Percentiles rank a stretch among this genome's conserved stretches.
These are phyloP conservation scores for Cheilosia urbana DNA, from an alignment of 2,888 invertebrate genomes.

Conservation along the genomic window DNA sequence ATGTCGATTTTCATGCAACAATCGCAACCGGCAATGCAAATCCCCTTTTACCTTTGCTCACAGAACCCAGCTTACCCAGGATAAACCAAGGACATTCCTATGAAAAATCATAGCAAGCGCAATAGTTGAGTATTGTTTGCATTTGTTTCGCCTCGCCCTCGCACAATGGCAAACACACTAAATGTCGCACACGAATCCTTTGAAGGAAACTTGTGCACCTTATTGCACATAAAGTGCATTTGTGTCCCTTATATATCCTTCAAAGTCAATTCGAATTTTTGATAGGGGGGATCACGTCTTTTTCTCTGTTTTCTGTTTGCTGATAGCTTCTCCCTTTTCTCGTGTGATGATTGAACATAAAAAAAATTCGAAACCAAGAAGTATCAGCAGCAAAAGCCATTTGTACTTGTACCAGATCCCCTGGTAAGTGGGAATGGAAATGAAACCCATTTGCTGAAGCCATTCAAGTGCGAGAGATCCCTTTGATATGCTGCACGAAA, in stretches of 20 bases:
- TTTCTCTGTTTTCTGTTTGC: constrained; percentile 29
- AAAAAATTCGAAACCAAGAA: constrained; percentile 36
- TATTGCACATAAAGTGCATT: constrained; percentile 62
- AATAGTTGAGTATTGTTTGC: constrained; percentile 52
- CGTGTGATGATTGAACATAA: constrained; percentile 52
- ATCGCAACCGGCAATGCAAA: constrained; percentile 40
- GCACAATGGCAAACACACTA: not conserved
- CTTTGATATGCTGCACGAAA: constrained; percentile 51
- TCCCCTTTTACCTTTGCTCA: constrained; percentile 36
- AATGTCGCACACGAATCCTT: constrained; percentile 32
- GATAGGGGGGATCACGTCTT: constrained; percentile 58
- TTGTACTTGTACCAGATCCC: constrained; percentile 40
- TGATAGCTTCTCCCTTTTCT: constrained; percentile 12
- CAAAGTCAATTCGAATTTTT: constrained; percentile 58
- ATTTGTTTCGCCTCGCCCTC: constrained; percentile 23
- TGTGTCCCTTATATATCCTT: constrained; percentile 59
- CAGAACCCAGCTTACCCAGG: constrained; percentile 2
- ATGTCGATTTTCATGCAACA: constrained; percentile 26
- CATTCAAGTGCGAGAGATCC: constrained; percentile 60
- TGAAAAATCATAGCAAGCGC: constrained; percentile 37
- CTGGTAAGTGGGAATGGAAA: constrained; percentile 52
- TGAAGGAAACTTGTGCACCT: constrained; percentile 33
- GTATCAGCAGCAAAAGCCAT: constrained; percentile 22
- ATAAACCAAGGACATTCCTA: constrained; percentile 50
- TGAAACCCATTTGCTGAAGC: constrained; percentile 55